phyloP scores from a whole-genome alignment of 2,797 vertebrate genomes.

The Enteromius anoplus region DNA sequence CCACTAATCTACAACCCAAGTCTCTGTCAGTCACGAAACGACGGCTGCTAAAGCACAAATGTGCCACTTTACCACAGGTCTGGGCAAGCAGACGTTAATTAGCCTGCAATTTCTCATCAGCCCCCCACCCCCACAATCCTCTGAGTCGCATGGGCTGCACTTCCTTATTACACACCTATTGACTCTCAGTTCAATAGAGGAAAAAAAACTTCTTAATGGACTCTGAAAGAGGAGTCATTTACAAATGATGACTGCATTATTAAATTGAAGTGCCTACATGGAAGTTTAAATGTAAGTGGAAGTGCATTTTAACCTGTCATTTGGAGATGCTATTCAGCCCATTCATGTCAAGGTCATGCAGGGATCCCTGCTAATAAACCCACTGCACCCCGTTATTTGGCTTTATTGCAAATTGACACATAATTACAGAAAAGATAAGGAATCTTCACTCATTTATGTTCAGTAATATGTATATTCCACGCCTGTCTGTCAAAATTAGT shows the following conservation, averaged over 20 bases:
- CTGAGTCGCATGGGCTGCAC: slow-evolving; percentile 66
- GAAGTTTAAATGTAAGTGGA: slow-evolving; percentile 79
- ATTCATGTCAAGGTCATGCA: slow-evolving; percentile 75
- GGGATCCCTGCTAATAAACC: slow-evolving; percentile 75
- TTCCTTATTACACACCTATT: slow-evolving; percentile 81
- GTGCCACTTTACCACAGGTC: slow-evolving; percentile 75
- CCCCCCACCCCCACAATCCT: slow-evolving; percentile 66
- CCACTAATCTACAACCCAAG: slow-evolving; percentile 55
- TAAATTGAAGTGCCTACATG: slow-evolving; percentile 76
- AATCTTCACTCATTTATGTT: neutral
- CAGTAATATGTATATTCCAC: neutral
- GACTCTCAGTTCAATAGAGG: slow-evolving; percentile 74
- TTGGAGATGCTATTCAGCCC: slow-evolving; percentile 78
- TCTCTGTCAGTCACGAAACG: slow-evolving; percentile 71
- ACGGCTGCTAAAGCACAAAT: slow-evolving; percentile 75
- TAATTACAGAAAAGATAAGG: slow-evolving; percentile 22
- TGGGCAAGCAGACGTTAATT: slow-evolving; percentile 80
- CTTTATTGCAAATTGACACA: slow-evolving; percentile 31
- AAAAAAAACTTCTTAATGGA: slow-evolving; percentile 77
- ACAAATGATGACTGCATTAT: slow-evolving; percentile 78
- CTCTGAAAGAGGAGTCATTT: slow-evolving; percentile 81
- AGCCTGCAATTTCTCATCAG: slow-evolving; percentile 82
- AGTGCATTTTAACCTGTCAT: slow-evolving; percentile 79
- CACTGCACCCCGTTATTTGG: slow-evolving; percentile 51
- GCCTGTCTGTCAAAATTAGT: neutral